Evolutionary conservation across 2,113 vertebrate species (phyloP), one percentile per base, ranked within the genome.

Genomic region (Mesocricetus auratus): DNA sequence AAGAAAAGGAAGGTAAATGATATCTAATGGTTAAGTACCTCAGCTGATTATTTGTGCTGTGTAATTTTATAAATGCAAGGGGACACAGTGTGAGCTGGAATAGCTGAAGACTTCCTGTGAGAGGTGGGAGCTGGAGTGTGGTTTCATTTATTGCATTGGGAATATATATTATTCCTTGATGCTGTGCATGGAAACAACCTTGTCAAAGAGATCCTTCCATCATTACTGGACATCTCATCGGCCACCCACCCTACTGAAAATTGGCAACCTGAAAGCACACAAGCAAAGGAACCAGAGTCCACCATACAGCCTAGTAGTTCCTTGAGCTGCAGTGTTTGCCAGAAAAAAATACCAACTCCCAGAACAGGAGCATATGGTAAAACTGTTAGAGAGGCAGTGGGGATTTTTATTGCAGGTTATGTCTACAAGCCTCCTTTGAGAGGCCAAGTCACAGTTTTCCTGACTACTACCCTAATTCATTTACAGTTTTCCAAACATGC

Each of bases 371-470:
- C 92, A 92, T 93, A 95, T 94, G 79, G 90, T 36, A 79, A 53
- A 86, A 89, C 66, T 60, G 95, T 96, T 94, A 73, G 95, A 95
- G 96, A 86, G 85, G 33, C 50, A 5, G 78, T 0, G 68, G 74
- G 45, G 83, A 95, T 96, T 97, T 96, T 97, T 56, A 1, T 93
- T 94, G 93, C 26, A 95, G 91, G 93, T 97, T 86, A 95, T 97
- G 64, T 89, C 96, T 78, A 96, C 91, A 94, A 92, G 6, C 0
- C 92, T 98, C 96, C 95, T 93, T 71, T 24, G 94, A 97, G 64
- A 95, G 64, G 95, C 74, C 91, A 89, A 73, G 19, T 97, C 96
- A 92, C 95, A 98, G 97, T 96, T 96, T 97, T 29, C 60, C 66
- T 95, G 90, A 97, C 66, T 88, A 97, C 39, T 81, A 96, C 86